phyloP scores from a whole-genome alignment of 2,888 invertebrate species.

The Chironomus tentans region DNA sequence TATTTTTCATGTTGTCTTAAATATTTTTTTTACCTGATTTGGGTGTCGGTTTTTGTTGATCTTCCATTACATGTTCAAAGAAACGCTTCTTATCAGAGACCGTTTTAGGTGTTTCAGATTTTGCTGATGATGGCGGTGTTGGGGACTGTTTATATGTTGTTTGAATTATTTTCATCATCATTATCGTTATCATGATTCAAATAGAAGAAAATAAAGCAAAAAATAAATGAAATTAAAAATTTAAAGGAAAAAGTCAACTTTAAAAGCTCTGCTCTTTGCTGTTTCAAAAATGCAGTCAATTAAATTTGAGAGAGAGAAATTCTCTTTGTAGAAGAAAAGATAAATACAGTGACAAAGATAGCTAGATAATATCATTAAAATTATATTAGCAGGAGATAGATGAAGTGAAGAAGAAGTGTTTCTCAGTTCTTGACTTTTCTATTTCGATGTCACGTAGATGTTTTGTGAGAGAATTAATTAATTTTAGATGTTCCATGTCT shows the following conservation, averaged over 20 bases:
- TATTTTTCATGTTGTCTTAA: background rate
- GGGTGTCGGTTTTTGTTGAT: constrained; percentile 74
- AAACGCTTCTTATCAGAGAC: constrained; percentile 91
- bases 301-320: background rate
- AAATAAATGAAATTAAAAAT: background rate
- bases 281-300: too few species aligned
- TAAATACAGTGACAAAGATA: background rate
- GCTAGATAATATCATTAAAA: background rate
- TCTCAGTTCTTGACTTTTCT: too few species aligned
- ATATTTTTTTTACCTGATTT: constrained; percentile 60
- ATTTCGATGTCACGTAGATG: too few species aligned
- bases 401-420: too few species aligned
- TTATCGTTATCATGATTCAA: constrained; percentile 31
- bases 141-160: constrained; percentile 30
- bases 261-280: background rate
- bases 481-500: background rate
- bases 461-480: background rate
- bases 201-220: constrained; percentile 27
- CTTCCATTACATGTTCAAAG: constrained; percentile 94
- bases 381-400: too few species aligned
- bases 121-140: constrained; percentile 60
- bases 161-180: constrained; percentile 8
- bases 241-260: background rate
- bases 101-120: constrained; percentile 57
- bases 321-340: background rate